Conservation (phyloP, 2,797 vertebrate species). For the Mus caroli region DNA sequence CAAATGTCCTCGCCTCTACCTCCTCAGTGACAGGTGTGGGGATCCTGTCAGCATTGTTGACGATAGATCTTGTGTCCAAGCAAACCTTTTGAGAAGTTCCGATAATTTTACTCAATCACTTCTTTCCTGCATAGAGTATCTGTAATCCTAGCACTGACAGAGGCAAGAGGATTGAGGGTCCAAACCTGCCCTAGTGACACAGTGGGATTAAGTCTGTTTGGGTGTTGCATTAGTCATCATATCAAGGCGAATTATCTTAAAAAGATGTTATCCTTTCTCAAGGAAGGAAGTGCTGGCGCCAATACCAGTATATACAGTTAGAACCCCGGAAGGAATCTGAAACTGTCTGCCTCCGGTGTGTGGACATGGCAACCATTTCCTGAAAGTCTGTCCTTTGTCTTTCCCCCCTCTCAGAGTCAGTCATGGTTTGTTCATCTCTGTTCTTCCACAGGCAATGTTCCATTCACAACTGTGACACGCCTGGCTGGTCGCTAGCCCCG, state of each 20-base stretch:
- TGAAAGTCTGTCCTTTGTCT: constrained; percentile 32
- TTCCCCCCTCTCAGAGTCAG: not conserved
- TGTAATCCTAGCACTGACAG: not conserved
- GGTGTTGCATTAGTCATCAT: not conserved
- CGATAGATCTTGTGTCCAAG: not conserved
- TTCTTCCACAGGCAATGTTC: constrained; percentile 26
- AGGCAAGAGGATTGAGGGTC: no score
- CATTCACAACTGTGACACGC: not conserved
- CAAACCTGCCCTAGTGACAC: not conserved
- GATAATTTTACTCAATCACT: not conserved
- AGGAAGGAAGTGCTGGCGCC: no score
- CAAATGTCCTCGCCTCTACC: not conserved
- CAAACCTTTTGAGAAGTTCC: constrained; percentile 21
- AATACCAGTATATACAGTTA: not conserved
- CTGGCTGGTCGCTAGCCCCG: not conserved
- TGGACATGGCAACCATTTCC: not conserved
- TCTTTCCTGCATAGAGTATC: not conserved
- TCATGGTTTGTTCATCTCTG: not conserved
- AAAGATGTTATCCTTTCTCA: not conserved
- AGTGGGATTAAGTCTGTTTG: not conserved
- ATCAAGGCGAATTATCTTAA: not conserved
- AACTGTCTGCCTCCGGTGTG: not conserved
- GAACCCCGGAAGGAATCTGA: not conserved
- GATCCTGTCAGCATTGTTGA: not conserved
- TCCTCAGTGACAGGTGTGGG: not conserved